Conservation (phyloP, 2,797 vertebrate species). For the Gorsachius magnificus region DNA sequence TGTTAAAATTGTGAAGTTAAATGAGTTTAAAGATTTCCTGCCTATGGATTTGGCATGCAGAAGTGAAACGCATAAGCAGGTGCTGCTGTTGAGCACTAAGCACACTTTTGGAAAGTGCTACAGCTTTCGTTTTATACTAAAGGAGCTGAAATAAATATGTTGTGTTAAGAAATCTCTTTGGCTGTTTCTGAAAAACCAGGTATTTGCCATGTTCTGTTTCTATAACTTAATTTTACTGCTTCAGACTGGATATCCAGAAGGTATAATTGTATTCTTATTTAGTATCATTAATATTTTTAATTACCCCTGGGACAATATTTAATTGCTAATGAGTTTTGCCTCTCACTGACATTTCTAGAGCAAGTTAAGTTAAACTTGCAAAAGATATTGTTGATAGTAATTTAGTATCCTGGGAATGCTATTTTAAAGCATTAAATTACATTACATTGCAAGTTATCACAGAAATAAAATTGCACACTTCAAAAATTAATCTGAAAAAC, state of each 20-base stretch:
- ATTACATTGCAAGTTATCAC: not conserved
- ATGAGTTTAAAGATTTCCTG: constrained; percentile 7
- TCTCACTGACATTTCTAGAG: not conserved
- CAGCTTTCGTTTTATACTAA: not conserved
- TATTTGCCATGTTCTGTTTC: not conserved
- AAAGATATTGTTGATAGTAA: not conserved
- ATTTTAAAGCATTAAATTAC: not conserved
- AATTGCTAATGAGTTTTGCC: not conserved
- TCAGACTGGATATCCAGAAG: not conserved
- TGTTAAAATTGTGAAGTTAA: not conserved
- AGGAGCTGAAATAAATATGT: not conserved
- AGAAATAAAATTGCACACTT: not conserved
- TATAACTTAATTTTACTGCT: not conserved
- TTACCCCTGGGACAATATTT: not conserved
- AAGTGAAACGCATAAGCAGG: not conserved
- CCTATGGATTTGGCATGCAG: not conserved
- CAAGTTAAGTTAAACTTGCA: not conserved
- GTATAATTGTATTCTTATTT: not conserved
- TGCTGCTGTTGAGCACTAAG: not conserved
- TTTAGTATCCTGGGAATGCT: not conserved
- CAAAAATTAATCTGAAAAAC: not conserved
- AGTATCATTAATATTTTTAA: not conserved
- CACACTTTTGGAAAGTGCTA: not conserved
- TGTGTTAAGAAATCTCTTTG: not conserved
- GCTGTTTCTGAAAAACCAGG: not conserved